Evolutionary conservation across 2,113 vertebrate genomes (phyloP), one percentile per base, ranked within the genome.

Genomic region (Eleginops maclovinus): DNA sequence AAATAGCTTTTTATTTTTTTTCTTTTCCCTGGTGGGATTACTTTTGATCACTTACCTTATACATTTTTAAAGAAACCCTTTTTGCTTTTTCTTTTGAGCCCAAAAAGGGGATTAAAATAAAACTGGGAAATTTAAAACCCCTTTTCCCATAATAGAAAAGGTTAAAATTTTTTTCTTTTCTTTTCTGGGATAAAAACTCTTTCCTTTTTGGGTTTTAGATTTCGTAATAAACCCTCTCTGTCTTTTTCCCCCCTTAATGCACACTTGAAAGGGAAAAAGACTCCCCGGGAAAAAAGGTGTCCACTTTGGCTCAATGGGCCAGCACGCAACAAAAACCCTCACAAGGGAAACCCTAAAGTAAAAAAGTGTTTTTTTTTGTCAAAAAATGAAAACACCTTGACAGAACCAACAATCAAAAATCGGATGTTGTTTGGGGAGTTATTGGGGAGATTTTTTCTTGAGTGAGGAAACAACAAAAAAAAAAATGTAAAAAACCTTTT

Each of bases 241-340:
- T 40, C 3, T 24, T 19, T 0, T 40, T 9, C 53, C 4, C 0
- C 28, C 0, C n/a, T 49, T n/a, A 4, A 17, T 15, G 62, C 43
- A 58, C 72, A 75, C 17, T 13, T 56, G 51, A 75, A 22, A n/a
- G n/a, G 5, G 41, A 40, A 16, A 75, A 4, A 31, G 31, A 31
- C 31, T 7, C 31, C 8, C 31, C 31, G 1, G 31, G 1, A 31
- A 31, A 31, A 1, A 58, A 40, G 19, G 62, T 17, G 1, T 47
- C 72, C 51, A 11, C 41, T 66, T 49, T 75, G 62, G 72, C 16
- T 75, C 62, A 22, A 75, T 1, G 4, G 15, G n/a, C 24, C 61
- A 75, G 43, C 61, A 40, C 11, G 12, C 11, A 58, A 36, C 61
- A 36, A 7, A 54, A 26, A 49, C 41, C 43, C 56, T 24, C 16